Evolutionary conservation across 2,113 vertebrate genomes (phyloP), one percentile per base, ranked within the genome.

Genomic region (Caranx melampygus): DNA sequence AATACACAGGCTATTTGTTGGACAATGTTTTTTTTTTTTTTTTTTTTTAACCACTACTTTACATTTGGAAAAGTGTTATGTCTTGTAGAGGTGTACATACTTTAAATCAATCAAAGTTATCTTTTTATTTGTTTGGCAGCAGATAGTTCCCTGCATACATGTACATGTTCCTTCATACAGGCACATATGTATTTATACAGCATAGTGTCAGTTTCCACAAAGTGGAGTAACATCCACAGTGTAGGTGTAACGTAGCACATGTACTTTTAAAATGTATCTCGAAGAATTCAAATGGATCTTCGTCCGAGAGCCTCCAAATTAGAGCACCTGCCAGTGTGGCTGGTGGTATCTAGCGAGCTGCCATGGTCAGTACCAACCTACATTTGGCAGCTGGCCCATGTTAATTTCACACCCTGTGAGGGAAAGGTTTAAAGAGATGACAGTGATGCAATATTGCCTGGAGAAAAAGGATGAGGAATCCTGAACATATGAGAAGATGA

Each of bases 401-500:
- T 59, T 68, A 47, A 80, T 85, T 80, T 73, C n/a, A 47, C 35
- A 57, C 18, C 15, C 15, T 37, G 10, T 52, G 18, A 42, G 15
- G 21, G 45, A 63, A 49, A 66, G 26, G 44, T 71, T 85, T 72
- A 34, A 80, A 70, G 65, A 52, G 42, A 62, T 72, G 66, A 79
- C 72, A 63, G 72, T 63, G 42, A 74, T 72, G 54, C 59, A 78
- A 44, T 70, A 80, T 75, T 37, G 51, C 37, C 40, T 34, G 34
- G 13, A 74, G 62, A 61, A 83, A 86, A 76, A 52, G 33, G 54
- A 45, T 42, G 44, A 63, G 69, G 21, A 42, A 68, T 66, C 63
- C 37, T 47, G 75, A 81, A 83, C 42, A 64, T 71, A 59, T 73
- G 71, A 69, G 71, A 72, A 45, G 82, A 68, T 67, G 61, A 70